phyloP scores from a whole-genome alignment of 2,888 invertebrate species.

The Drosophila mercatorum region DNA sequence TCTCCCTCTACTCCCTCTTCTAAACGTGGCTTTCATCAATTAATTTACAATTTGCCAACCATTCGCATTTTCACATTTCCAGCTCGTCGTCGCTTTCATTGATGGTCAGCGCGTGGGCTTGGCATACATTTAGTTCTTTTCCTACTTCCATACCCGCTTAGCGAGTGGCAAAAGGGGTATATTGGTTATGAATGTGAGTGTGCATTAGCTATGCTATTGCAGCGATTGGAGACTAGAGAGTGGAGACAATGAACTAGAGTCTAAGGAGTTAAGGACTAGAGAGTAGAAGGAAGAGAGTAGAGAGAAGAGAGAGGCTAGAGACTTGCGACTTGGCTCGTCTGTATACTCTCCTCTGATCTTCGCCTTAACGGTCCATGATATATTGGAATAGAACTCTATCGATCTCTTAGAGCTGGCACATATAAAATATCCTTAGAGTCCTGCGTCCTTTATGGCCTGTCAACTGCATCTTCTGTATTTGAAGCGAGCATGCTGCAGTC shows the following conservation, averaged over 20 bases:
- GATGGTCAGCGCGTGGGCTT: conserved; percentile 67
- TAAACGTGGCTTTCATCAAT: conserved; percentile 70
- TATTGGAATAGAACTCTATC: no score
- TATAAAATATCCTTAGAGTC: no score
- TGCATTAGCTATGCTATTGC: neutral
- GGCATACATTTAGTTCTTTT: conserved; percentile 63
- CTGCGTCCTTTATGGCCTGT: neutral
- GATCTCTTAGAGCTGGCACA: no score
- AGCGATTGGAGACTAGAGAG: no score
- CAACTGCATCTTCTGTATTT: neutral
- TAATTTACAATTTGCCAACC: conserved; percentile 76
- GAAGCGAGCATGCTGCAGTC: neutral
- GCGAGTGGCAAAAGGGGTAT: neutral
- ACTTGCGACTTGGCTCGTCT: no score
- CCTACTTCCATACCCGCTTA: neutral
- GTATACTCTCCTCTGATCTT: no score
- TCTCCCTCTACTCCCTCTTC: no score
- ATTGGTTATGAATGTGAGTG: neutral
- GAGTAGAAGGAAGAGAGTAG: no score
- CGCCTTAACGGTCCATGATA: no score
- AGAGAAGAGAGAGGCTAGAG: no score
- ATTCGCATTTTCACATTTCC: conserved; percentile 51
- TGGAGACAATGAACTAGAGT: no score
- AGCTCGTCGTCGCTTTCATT: conserved; percentile 40
- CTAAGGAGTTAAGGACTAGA: no score